Evolutionary conservation across 2,113 vertebrate genomes (phyloP).

Genomic region (Podarcis raffonei): DNA sequence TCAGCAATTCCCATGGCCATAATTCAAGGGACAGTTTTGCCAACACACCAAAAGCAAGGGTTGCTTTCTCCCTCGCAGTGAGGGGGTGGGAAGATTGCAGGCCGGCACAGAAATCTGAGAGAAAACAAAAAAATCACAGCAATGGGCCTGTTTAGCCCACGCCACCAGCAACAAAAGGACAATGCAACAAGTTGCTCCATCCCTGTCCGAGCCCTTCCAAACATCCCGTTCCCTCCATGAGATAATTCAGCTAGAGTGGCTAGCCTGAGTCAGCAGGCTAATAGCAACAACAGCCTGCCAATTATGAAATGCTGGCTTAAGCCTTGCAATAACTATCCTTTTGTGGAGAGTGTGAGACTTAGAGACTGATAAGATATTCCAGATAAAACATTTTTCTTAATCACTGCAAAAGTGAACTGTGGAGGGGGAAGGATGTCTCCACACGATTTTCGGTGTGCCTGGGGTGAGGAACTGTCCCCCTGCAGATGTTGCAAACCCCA

Average conservation of each 20-base stretch:
- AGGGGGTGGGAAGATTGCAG: background rate
- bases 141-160: background rate
- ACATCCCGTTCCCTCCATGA: background rate
- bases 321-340: background rate
- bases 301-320: constrained; percentile 50
- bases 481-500: background rate
- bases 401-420: background rate
- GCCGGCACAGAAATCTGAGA: background rate
- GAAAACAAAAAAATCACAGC: background rate
- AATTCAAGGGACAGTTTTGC: constrained; percentile 36
- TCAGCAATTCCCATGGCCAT: constrained; percentile 61
- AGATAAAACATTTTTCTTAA: background rate
- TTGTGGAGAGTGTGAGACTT: background rate
- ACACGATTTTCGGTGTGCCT: background rate
- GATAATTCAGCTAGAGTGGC: constrained; percentile 34
- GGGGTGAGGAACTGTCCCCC: background rate
- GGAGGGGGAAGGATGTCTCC: background rate
- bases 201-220: constrained; percentile 38
- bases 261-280: constrained; percentile 54
- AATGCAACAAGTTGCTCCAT: constrained; percentile 18
- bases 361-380: background rate
- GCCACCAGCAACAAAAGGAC: constrained; percentile 27
- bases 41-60: constrained; percentile 37
- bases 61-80: constrained; percentile 12
- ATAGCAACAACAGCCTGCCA: constrained; percentile 4